Percentiles rank a stretch among this genome's conserved stretches.
These are phyloP conservation scores for Etheostoma nigrum DNA, from an alignment of 2,797 vertebrate species.

Conservation along the genomic window DNA sequence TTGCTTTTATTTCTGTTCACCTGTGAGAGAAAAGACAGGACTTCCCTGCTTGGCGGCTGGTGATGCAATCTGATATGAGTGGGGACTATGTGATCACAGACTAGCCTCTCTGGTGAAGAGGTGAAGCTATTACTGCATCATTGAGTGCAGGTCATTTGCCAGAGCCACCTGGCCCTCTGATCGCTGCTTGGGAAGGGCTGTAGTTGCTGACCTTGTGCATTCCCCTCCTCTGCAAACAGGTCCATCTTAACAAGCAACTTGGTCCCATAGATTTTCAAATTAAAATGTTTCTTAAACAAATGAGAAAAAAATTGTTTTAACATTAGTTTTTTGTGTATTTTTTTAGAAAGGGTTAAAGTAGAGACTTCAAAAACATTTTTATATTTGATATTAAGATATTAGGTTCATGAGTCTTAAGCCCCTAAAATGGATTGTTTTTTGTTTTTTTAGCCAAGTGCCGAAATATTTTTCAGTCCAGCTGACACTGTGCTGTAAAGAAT, in stretches of 20 bases:
- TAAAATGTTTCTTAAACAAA: slow-evolving; percentile 10
- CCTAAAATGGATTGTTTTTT: no score
- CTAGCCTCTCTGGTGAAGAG: slow-evolving; percentile 73
- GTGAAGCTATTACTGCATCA: slow-evolving; percentile 74
- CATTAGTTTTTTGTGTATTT: no score
- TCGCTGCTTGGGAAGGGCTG: slow-evolving; percentile 52
- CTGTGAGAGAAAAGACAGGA: slow-evolving; percentile 60
- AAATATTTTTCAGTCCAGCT: slow-evolving; percentile 9
- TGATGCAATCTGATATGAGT: slow-evolving; percentile 76
- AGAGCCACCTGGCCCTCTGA: slow-evolving; percentile 71
- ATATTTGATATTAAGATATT: no score
- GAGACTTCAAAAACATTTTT: background rate
- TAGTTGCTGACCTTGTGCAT: slow-evolving; percentile 28
- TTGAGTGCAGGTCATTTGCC: slow-evolving; percentile 73
- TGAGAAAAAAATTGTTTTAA: background rate
- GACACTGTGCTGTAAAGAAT: slow-evolving; percentile 4
- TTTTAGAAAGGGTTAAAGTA: background rate
- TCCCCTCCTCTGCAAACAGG: slow-evolving; percentile 8
- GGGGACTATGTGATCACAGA: slow-evolving; percentile 69
- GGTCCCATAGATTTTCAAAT: slow-evolving; percentile 4
- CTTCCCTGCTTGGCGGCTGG: slow-evolving; percentile 64
- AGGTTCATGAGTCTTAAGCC: background rate
- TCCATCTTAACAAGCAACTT: background rate
- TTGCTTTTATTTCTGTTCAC: slow-evolving; percentile 34
- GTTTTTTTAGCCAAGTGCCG: background rate